Percentiles rank a stretch among this genome's conserved stretches.
These are phyloP conservation scores for Thaleichthys pacificus DNA, from an alignment of 2,797 vertebrate species.

Conservation along the genomic window DNA sequence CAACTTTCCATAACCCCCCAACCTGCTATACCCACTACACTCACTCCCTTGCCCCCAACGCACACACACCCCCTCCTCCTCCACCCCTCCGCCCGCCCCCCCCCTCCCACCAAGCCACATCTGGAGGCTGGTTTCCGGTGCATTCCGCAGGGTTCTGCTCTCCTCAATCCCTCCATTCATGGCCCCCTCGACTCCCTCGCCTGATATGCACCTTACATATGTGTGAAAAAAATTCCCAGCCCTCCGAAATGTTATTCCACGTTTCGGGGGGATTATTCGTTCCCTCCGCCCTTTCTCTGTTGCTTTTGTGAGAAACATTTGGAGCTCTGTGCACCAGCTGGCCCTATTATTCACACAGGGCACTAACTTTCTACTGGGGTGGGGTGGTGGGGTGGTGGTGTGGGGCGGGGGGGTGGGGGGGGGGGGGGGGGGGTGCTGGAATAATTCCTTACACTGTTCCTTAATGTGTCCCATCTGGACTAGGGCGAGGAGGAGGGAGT, in stretches of 20 bases:
- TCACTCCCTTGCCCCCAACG: constrained; percentile 48
- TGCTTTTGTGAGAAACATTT: constrained; percentile 5
- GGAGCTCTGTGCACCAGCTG: constrained; percentile 10
- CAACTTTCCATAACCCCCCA: constrained; percentile 56
- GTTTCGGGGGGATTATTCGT: constrained; percentile 24
- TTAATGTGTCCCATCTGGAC: constrained; percentile 65
- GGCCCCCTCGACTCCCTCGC: constrained; percentile 30
- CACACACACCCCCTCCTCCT: constrained; percentile 61
- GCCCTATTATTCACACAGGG: constrained; percentile 6
- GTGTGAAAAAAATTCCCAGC: constrained; percentile 45
- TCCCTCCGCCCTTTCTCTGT: not conserved
- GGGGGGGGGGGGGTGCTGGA: not conserved
- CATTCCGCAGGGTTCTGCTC: constrained; percentile 52
- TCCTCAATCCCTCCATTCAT: constrained; percentile 63
- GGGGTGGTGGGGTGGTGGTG: too few relatives aligned
- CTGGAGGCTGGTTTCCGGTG: constrained; percentile 67
- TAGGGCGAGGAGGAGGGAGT: constrained; percentile 50
- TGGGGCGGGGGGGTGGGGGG: too few relatives aligned
- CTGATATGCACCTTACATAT: constrained; percentile 63
- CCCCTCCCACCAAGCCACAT: constrained; percentile 66
- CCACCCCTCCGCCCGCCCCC: constrained; percentile 53
- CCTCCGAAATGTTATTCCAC: constrained; percentile 46
- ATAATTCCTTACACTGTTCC: constrained; percentile 23
- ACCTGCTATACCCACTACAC: constrained; percentile 53
- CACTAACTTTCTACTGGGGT: not conserved